Evolutionary conservation across 2,888 invertebrate genomes (phyloP), one percentile per base, ranked within the genome.

Genomic region (Anorthoa munda): DNA sequence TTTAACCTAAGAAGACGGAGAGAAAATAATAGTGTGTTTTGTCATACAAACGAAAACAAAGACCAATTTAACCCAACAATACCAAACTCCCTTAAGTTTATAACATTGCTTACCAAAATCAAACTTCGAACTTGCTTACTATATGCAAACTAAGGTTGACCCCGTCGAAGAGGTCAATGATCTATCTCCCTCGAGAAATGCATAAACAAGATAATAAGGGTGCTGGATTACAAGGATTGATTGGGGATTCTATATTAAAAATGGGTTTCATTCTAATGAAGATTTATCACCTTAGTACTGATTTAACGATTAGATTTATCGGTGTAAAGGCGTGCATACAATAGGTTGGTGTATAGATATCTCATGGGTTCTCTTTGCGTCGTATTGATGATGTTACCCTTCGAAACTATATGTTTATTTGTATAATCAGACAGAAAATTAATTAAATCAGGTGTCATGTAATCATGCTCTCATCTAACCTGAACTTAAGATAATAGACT

Each of bases 141-240:
- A 15, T 45, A 77, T 65, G 59, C 45, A 79, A 77, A 77, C 46
- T 23, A 72, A 46, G 26, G 18, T 51, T 61, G 26, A 79, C 60
- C 65, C 51, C 51, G 12, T 13, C 45, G 13, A 17, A 51, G 7
- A 71, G 72, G 60, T 72, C 65, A 77, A 60, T 21, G 73, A 79
- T 79, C 79, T 48, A 31, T 79, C 79, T 73, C 21, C n/a, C 39
- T 26, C 15, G 48, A 61, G 56, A 51, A 69, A 69, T 71, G 61
- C 55, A 82, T 61, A 77, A 77, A 77, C 79, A 77, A 79, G 63
- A 53, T 66, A 72, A 79, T 77, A 79, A 65, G 9, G 31, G 5
- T 12, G 13, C 50, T 21, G 48, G 51, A 67, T 71, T 66, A 79
- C 51, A 31, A 66, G 48, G 68, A 79, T 73, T 69, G 63, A 81